Percentiles rank a stretch among this genome's conserved stretches.
Evolutionary conservation across 2,888 invertebrate species (phyloP).

Genomic region (Isotomurus palustris): DNA sequence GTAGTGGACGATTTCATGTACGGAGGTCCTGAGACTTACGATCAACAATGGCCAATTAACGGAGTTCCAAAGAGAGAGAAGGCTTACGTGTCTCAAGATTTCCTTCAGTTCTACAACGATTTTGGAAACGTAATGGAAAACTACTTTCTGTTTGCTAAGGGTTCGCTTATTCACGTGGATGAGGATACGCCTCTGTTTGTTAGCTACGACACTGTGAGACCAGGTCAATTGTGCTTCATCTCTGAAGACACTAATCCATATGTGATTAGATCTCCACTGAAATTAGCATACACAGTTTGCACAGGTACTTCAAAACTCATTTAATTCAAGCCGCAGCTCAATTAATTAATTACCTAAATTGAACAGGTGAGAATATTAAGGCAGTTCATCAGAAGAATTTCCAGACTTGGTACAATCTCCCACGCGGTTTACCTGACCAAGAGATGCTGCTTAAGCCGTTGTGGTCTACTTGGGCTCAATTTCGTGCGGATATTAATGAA

Average conservation of each 20-base stretch:
- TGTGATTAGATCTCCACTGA: not conserved
- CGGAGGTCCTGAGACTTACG: conserved; percentile 17
- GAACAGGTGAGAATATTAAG: conserved; percentile 17
- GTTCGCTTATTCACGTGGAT: conserved; percentile 32
- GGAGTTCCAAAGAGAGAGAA: not conserved
- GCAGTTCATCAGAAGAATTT: conserved; percentile 47
- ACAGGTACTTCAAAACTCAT: no score
- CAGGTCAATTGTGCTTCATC: conserved; percentile 20
- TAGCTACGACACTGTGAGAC: conserved; percentile 11
- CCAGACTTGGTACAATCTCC: conserved; percentile 58
- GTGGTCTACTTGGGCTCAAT: conserved; percentile 33
- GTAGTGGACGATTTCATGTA: not conserved
- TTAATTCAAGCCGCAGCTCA: no score
- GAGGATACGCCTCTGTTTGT: conserved; percentile 24
- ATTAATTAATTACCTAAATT: no score
- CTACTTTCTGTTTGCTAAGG: conserved; percentile 39
- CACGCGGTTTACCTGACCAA: conserved; percentile 29
- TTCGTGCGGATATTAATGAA: conserved; percentile 8
- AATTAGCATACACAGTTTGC: conserved; percentile 26
- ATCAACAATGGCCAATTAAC: not conserved
- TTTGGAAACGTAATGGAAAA: conserved; percentile 35
- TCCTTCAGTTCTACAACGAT: no score
- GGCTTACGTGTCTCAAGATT: not conserved
- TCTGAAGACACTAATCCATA: conserved; percentile 18
- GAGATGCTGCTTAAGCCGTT: conserved; percentile 29